Base-by-base conservation (phyloP, 2,888 invertebrate species). In the Nomada fucata region DNA sequence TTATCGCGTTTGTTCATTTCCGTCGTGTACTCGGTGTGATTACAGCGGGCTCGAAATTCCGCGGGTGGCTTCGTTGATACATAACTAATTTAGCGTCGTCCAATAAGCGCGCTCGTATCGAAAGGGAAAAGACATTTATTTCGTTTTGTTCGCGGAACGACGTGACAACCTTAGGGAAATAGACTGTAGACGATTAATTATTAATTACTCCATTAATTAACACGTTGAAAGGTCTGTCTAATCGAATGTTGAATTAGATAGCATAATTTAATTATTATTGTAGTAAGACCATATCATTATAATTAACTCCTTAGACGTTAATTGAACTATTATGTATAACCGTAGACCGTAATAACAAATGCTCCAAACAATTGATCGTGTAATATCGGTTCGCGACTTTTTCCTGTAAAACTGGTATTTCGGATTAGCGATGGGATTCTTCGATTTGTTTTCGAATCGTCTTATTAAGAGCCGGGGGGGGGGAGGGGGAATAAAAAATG, bases 231-330 rank as follows among this genome's bases (percentile, higher is more conserved):
- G 84, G 69, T 64, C 74, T 72, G 76, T 79, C 69, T 20, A 74
- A 75, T 63, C 42, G 79, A 81, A 78, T 75, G 79, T 81, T 75
- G 75, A 86, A 79, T 83, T 87, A 83, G 87, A 26, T 87, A 87
- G 83, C 76, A 78, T 92, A 89, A 91, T 91, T 91, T 91, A 89
- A 90, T 92, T 91, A 89, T 89, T 84, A 87, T 91, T 91, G 89
- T 83, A 87, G 86, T 86, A 88, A 89, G 88, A 91, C 86, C 92
- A 92, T 92, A 92, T 92, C 92, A 92, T 91, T 92, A 91, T 83
- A 67, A 73, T 90, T 89, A 91, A 88, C 79, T 85, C 79, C 88
- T 88, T 89, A 91, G 90, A 79, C 86, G 85, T 91, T 91, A 90
- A 92, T 90, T 88, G 83, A 70, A 73, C 65, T 87, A 90, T 89